Percentiles rank a stretch among this genome's conserved stretches.
phyloP scores from a whole-genome alignment of 2,888 invertebrate genomes.

The Leucophenga maculata region DNA sequence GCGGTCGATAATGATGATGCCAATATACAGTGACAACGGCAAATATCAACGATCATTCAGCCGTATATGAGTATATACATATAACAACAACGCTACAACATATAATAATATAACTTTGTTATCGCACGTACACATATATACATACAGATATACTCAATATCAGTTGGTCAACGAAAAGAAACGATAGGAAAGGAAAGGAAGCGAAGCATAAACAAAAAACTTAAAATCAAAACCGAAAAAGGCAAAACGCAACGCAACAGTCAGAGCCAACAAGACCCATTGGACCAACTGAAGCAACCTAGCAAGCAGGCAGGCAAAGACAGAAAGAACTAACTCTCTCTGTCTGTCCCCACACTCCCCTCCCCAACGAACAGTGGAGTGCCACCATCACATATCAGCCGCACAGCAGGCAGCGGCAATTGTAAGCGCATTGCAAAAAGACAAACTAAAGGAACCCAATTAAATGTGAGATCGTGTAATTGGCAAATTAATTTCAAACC shows the following conservation, averaged over 20 bases:
- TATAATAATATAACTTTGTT: neutral
- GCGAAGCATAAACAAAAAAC: slow-evolving; percentile 25
- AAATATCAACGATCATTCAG: neutral
- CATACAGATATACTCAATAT: too few relatives aligned
- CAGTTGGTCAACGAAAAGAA: neutral
- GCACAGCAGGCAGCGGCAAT: slow-evolving; percentile 33
- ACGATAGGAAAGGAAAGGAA: slow-evolving; percentile 27
- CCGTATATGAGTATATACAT: slow-evolving; percentile 12
- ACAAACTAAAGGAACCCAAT: slow-evolving; percentile 64
- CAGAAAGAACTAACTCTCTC: too few relatives aligned
- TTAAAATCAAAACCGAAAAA: neutral
- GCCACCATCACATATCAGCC: too few relatives aligned
- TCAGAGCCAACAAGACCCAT: slow-evolving; percentile 18
- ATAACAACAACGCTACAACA: slow-evolving; percentile 2
- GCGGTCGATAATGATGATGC: neutral
- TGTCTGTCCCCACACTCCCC: too few relatives aligned
- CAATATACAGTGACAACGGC: neutral
- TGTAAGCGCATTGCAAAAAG: slow-evolving; percentile 22
- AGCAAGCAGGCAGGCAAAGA: too few relatives aligned
- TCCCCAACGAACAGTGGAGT: too few relatives aligned
- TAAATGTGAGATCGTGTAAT: slow-evolving; percentile 71
- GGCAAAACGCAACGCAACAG: neutral
- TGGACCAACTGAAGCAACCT: neutral
- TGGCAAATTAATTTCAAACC: slow-evolving; percentile 71
- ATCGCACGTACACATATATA: neutral